phyloP scores from a whole-genome alignment of 2,888 invertebrate species.

The Athalia circularis region DNA sequence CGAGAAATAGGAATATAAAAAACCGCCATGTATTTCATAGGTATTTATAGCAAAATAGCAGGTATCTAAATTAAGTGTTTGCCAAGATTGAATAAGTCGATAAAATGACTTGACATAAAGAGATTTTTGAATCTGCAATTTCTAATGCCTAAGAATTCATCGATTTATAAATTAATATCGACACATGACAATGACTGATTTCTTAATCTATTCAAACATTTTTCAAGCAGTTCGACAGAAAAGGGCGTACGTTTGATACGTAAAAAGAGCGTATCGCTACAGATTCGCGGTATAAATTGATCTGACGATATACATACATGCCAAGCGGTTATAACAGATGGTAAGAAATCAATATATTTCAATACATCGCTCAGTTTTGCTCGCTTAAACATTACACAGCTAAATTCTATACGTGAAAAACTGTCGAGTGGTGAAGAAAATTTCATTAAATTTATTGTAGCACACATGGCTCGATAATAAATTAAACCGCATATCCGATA shows the following conservation, averaged over 20 bases:
- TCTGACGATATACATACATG: background rate
- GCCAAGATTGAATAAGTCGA: too few species aligned
- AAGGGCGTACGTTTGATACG: background rate
- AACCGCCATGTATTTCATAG: too few species aligned
- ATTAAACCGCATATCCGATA: conserved; percentile 2
- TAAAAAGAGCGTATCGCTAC: conserved; percentile 28
- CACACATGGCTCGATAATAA: background rate
- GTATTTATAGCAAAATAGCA: too few species aligned
- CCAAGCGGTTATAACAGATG: background rate
- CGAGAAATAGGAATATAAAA: too few species aligned
- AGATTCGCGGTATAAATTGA: conserved; percentile 24
- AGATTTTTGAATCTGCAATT: too few species aligned
- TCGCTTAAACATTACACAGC: background rate
- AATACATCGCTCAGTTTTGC: background rate
- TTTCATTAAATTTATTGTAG: conserved; percentile 9
- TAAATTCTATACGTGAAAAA: background rate
- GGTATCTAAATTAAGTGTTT: too few species aligned
- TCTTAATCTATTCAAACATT: too few species aligned
- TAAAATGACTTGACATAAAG: too few species aligned
- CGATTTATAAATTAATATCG: too few species aligned
- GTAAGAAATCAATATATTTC: conserved; percentile 5
- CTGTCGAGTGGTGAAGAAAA: background rate
- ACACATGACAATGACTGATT: too few species aligned
- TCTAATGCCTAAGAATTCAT: too few species aligned
- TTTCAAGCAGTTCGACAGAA: too few species aligned